Conservation (phyloP, 1,140 invertebrate species). For the Sminthurides bifidus region DNA sequence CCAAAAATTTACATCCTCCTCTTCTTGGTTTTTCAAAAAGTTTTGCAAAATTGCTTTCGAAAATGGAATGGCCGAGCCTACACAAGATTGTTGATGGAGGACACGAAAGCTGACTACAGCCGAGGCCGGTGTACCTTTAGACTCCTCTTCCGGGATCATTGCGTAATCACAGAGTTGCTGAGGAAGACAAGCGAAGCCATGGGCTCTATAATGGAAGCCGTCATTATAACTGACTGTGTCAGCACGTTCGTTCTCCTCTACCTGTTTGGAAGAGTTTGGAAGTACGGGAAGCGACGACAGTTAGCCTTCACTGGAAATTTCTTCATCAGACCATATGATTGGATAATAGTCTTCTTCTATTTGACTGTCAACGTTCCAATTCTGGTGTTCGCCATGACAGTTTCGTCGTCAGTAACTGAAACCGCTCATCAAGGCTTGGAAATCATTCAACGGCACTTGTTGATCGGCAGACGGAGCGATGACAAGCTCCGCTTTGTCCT, state of each 20-base stretch:
- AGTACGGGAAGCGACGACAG: background rate
- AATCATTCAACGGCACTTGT: slow-evolving; percentile 16
- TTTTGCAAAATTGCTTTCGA: slow-evolving; percentile 14
- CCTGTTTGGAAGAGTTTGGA: background rate
- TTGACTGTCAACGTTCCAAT: background rate
- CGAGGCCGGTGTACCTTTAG: background rate
- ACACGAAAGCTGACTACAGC: background rate
- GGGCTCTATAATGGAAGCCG: background rate
- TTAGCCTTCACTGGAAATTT: background rate
- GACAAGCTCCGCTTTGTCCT: slow-evolving; percentile 23
- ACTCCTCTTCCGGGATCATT: background rate
- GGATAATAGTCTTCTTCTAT: slow-evolving; percentile 4
- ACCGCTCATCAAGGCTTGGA: slow-evolving; percentile 21
- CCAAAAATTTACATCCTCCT: slow-evolving; percentile 13
- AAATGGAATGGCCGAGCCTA: slow-evolving; percentile 21
- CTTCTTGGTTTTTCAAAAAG: slow-evolving; percentile 17
- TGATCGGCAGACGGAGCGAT: slow-evolving; percentile 18
- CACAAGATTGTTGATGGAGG: slow-evolving; percentile 1
- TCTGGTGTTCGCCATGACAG: background rate
- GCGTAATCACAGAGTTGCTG: background rate
- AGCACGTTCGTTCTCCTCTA: background rate
- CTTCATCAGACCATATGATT: slow-evolving; percentile 20
- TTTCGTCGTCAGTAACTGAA: slow-evolving; percentile 14
- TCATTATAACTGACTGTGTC: background rate
- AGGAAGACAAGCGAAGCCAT: background rate